Percentiles rank a stretch among this genome's conserved stretches.
Evolutionary conservation across 2,797 vertebrate genomes (phyloP).

Genomic region (Steatocranus sp.): DNA sequence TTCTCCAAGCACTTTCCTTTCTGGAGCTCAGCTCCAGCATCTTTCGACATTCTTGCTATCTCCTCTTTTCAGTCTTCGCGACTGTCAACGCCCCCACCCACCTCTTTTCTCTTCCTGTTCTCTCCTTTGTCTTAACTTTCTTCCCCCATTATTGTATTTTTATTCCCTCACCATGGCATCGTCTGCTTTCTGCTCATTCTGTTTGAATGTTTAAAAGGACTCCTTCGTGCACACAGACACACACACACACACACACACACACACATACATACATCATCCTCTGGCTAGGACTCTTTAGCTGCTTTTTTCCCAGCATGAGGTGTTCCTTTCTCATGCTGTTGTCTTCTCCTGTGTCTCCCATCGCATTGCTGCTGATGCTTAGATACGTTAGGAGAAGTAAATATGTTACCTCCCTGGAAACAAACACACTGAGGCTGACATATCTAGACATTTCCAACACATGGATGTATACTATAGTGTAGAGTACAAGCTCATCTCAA

Average conservation of each 20-base stretch:
- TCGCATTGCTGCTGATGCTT: conserved; percentile 11
- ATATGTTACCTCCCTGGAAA: conserved; percentile 2
- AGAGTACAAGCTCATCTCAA: not conserved
- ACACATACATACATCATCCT: not conserved
- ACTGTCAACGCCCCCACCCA: not conserved
- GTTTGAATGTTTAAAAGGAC: conserved; percentile 38
- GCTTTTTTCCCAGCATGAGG: conserved; percentile 53
- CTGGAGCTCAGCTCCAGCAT: conserved; percentile 8
- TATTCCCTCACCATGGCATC: not conserved
- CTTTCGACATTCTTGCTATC: conserved; percentile 26
- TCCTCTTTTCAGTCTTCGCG: not conserved
- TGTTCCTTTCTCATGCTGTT: conserved; percentile 47
- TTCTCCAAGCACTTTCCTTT: not conserved
- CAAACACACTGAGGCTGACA: conserved; percentile 3
- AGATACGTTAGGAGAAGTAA: conserved; percentile 25
- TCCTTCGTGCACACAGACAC: not conserved
- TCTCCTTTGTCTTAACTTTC: conserved; percentile 14
- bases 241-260: not conserved
- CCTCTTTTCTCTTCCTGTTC: not conserved
- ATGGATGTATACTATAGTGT: not conserved
- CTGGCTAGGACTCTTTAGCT: conserved; percentile 15
- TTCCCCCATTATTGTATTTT: not conserved
- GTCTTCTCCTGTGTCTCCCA: conserved; percentile 8
- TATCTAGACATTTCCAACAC: not conserved
- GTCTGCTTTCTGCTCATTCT: not conserved